Evolutionary conservation across 2,113 vertebrate species (phyloP).

Genomic region (Takifugu bimaculatus): DNA sequence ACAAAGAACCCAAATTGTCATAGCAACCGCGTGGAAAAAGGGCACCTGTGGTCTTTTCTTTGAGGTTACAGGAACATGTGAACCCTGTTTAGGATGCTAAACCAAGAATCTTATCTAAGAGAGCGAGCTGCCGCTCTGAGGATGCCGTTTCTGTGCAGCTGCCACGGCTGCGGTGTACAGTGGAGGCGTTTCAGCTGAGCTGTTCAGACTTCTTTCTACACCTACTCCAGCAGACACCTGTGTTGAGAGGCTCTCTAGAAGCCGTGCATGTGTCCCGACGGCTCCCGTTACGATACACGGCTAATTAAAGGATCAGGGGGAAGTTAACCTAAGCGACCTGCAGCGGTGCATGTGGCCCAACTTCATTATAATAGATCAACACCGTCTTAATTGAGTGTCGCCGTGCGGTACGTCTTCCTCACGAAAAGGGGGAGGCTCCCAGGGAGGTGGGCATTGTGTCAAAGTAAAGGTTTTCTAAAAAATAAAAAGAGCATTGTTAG

Average conservation of each 20-base stretch:
- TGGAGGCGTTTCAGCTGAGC: neutral
- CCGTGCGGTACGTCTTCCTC: slow-evolving; percentile 23
- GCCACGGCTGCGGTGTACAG: slow-evolving; percentile 9
- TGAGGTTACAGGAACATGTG: slow-evolving; percentile 11
- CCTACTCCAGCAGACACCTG: slow-evolving; percentile 27
- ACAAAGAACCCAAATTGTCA: too few relatives aligned
- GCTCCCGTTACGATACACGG: slow-evolving; percentile 34
- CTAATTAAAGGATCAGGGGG: slow-evolving; percentile 62
- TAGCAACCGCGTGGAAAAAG: neutral
- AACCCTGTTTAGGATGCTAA: slow-evolving; percentile 16
- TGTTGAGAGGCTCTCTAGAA: slow-evolving; percentile 29
- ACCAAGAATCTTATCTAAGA: slow-evolving; percentile 1
- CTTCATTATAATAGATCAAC: slow-evolving; percentile 59
- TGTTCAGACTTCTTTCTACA: slow-evolving; percentile 17
- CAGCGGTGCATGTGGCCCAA: slow-evolving; percentile 37
- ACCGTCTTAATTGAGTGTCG: slow-evolving; percentile 43
- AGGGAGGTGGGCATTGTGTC: slow-evolving; percentile 21
- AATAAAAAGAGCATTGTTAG: too few relatives aligned
- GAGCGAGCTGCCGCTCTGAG: slow-evolving; percentile 4
- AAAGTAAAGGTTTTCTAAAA: slow-evolving; percentile 22
- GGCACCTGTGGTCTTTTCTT: too few relatives aligned
- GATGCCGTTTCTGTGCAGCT: slow-evolving; percentile 17
- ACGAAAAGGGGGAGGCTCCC: slow-evolving; percentile 11
- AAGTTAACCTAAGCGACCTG: slow-evolving; percentile 30
- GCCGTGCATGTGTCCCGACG: slow-evolving; percentile 45